phyloP scores from a whole-genome alignment of 35 echinoderm and acorn worm genomes.

The Heliocidaris tuberculata region DNA sequence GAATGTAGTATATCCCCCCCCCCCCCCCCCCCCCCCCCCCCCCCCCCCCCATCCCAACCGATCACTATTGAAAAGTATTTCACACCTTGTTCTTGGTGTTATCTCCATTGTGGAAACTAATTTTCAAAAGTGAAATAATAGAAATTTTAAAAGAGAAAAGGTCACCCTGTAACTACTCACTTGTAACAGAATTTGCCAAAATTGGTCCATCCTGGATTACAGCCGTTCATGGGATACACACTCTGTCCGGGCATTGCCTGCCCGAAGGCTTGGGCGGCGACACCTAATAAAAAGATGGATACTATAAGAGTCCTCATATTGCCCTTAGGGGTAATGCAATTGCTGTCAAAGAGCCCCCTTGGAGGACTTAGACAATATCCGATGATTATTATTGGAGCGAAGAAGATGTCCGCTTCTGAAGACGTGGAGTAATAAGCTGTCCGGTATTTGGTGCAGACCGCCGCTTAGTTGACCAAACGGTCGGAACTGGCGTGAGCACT shows the following conservation, averaged over 20 bases:
- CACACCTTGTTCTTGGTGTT: no score
- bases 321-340: not conserved
- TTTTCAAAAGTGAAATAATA: no score
- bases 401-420: not conserved
- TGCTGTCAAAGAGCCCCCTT: not conserved
- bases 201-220: not conserved
- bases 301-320: not conserved
- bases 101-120: no score
- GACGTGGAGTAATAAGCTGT: not conserved
- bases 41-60: no score
- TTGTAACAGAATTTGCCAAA: constrained; percentile 33
- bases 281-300: constrained; percentile 21
- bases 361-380: not conserved
- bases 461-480: not conserved
- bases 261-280: not conserved
- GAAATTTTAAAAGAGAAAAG: not conserved
- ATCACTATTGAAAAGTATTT: no score
- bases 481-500: not conserved
- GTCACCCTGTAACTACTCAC: not conserved
- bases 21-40: no score
- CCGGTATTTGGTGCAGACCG: not conserved
- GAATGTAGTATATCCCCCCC: no score
- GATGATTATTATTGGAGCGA: not conserved
- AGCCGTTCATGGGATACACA: not conserved
- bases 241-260: not conserved